Evolutionary conservation across 2,888 invertebrate genomes (phyloP), one percentile per base, ranked within the genome.

Genomic region (Apocheima hispidaria): DNA sequence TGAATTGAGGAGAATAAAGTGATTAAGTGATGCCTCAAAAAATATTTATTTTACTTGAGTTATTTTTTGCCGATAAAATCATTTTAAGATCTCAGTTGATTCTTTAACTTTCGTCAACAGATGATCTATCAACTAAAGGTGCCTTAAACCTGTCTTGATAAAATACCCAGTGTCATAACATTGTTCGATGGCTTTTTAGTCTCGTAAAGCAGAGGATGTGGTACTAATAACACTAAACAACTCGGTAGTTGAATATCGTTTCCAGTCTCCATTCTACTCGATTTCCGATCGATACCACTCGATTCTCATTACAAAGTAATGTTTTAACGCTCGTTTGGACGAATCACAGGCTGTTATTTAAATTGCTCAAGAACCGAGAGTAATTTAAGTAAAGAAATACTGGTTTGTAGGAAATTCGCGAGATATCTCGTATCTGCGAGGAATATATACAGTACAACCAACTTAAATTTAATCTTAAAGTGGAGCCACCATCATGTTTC

Each of bases 291-390:
- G 78, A 75, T 78, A 72, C 66, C 5, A 50, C 51, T 81, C 84
- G 78, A 74, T 78, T 72, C 68, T 75, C 77, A 77, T 81, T 84
- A 84, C 84, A 81, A 79, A 77, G 79, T 81, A 81, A 77, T 73
- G 74, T 81, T 81, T 81, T 80, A 78, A 77, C 77, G 77, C 81
- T 79, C 79, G 74, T 75, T 76, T 78, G 79, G 74, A 79, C 80
- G 79, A 82, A 83, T 84, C 83, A 76, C 80, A 60, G 75, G 75
- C 75, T 75, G 82, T 83, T 84, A 86, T 84, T 86, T 83, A 85
- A 87, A 87, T 86, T 79, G 84, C 76, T 77, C 76, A 75, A 81
- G 78, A 79, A 63, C 75, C 74, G 69, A 73, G 78, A 77, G 82
- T 83, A 81, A 84, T 82, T 84, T 81, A 78, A 75, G 77, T 69